Conservation (phyloP, 2,113 vertebrate species). For the Fregata magnificens region DNA sequence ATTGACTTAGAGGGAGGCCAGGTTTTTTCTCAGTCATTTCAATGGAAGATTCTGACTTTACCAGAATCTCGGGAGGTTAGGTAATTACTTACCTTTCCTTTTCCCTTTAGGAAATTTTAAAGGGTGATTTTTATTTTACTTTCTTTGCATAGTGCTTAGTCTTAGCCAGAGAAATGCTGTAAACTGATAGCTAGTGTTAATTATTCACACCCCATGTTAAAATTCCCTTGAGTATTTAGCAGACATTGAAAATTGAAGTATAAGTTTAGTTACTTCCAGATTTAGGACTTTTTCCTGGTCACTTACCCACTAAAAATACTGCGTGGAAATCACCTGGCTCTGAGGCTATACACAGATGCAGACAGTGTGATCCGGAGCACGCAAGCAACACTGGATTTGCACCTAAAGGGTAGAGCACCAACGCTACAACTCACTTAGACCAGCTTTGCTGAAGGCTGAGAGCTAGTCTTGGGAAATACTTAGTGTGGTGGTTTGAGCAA, state of each 20-base stretch:
- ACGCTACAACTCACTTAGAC: neutral
- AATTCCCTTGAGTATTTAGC: neutral
- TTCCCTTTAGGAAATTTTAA: neutral
- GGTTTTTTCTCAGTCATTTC: neutral
- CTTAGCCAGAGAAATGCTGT: neutral
- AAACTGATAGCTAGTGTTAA: neutral
- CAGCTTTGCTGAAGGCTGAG: neutral
- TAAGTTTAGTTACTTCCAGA: neutral
- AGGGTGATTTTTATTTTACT: neutral
- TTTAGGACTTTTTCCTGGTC: neutral
- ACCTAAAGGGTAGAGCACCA: neutral
- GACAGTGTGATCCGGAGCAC: accelerated
- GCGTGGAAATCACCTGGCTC: neutral
- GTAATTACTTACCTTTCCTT: constrained; percentile 22
- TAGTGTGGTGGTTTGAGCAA: neutral
- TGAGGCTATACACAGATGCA: neutral
- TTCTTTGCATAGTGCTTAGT: neutral
- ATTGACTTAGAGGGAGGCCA: neutral
- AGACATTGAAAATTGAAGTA: neutral
- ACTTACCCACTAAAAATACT: neutral
- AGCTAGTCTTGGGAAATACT: neutral
- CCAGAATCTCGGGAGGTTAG: neutral
- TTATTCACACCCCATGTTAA: neutral
- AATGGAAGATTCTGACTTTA: neutral
- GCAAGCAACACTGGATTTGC: neutral